Conservation (phyloP, 1,140 invertebrate species). For the Drosophila serrata region DNA sequence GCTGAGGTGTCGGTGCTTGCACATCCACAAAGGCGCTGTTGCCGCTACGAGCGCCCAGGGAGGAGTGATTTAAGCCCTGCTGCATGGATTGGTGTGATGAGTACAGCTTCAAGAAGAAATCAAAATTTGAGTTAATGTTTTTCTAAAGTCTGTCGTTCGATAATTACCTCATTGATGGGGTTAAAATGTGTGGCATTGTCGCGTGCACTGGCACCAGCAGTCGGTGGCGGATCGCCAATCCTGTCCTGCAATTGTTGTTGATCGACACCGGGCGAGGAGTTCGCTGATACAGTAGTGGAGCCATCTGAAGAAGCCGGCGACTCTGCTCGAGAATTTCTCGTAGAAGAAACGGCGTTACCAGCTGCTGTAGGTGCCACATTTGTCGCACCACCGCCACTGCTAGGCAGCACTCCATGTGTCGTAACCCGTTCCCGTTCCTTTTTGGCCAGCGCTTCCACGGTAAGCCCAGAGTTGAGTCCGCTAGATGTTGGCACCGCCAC, state of each 20-base stretch:
- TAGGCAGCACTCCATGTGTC: constrained; percentile 1
- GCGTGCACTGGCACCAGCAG: constrained; percentile 7
- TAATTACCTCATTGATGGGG: constrained; percentile 77
- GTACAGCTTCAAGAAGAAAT: constrained; percentile 56
- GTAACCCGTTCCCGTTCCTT: constrained; percentile 60
- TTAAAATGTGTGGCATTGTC: constrained; percentile 78
- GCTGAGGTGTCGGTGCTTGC: constrained; percentile 42
- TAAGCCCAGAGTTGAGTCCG: constrained; percentile 46
- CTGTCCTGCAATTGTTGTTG: constrained; percentile 88
- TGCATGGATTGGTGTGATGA: constrained; percentile 57
- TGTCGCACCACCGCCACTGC: constrained; percentile 61
- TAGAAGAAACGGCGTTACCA: constrained; percentile 60
- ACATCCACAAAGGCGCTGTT: constrained; percentile 68
- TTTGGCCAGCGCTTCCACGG: constrained; percentile 77
- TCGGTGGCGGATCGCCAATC: constrained; percentile 37
- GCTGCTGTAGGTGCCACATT: constrained; percentile 47
- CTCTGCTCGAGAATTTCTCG: constrained; percentile 74
- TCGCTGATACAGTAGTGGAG: constrained; percentile 92
- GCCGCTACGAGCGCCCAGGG: constrained; percentile 50
- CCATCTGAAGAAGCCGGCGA: constrained; percentile 86
- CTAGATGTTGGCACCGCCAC: constrained; percentile 70
- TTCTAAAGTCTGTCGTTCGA: background rate
- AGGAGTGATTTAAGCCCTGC: constrained; percentile 35
- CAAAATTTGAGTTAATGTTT: too few species aligned
- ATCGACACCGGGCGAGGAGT: constrained; percentile 90